A percentile compares a stretch with the other conserved stretches of the same genome.
Evolutionary conservation across 2,113 vertebrate genomes (phyloP).

Genomic region (Acinonyx jubatus): DNA sequence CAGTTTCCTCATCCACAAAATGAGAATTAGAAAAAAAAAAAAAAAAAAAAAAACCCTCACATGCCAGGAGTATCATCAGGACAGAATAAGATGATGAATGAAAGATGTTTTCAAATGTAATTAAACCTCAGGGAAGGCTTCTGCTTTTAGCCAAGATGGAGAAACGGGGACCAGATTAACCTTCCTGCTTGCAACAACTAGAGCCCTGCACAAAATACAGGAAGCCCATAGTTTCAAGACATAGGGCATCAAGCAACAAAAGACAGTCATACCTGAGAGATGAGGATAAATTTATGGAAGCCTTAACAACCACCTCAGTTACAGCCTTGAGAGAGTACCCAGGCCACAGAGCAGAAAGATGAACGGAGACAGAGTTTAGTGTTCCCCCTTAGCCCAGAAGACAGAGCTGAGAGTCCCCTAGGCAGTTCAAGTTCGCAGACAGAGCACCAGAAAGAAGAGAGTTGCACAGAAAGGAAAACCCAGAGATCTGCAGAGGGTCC

Average conservation of each 20-base stretch:
- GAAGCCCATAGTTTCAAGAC: neutral
- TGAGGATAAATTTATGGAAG: neutral
- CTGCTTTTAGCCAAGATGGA: neutral
- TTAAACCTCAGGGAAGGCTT: neutral
- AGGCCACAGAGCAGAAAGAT: neutral
- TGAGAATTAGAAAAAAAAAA: neutral
- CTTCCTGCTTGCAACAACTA: neutral
- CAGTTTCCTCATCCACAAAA: neutral
- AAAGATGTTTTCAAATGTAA: constrained; percentile 31
- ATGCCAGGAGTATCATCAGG: neutral
- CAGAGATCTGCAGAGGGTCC: neutral
- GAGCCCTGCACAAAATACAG: neutral
- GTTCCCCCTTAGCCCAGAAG: neutral
- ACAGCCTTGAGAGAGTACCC: neutral
- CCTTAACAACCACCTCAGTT: accelerated
- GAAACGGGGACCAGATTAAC: neutral
- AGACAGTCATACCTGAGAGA: neutral
- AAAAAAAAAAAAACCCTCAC: neutral
- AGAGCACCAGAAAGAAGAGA: neutral
- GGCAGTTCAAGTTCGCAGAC: neutral
- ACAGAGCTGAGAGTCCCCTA: neutral
- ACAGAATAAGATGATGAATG: neutral
- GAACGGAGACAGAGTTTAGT: neutral
- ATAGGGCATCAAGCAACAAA: neutral
- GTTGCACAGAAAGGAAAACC: neutral